Percentiles rank a stretch among this genome's conserved stretches.
These are phyloP conservation scores for Pristionchus japonicus DNA, from an alignment of 2,888 invertebrate species.

Conservation along the genomic window DNA sequence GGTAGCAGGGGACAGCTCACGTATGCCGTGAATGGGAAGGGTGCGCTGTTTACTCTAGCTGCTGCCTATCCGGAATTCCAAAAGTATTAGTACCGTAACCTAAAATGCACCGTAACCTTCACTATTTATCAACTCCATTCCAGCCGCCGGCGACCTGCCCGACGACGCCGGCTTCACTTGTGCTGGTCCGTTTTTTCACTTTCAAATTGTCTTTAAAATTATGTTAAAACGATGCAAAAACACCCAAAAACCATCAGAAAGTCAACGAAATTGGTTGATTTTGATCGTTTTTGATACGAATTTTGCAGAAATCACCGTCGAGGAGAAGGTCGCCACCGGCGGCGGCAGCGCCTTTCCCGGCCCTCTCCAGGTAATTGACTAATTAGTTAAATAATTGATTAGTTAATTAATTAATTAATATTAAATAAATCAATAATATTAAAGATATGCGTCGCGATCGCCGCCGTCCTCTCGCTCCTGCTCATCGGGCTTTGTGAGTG, in stretches of 20 bases:
- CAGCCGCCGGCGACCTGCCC: not conserved
- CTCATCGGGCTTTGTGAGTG: not conserved
- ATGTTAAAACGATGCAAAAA: not conserved
- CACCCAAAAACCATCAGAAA: not conserved
- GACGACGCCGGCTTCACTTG: not conserved
- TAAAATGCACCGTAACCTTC: too few species aligned
- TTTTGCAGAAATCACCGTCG: not conserved
- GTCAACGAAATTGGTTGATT: not conserved
- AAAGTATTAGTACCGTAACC: not conserved
- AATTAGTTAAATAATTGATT: not conserved
- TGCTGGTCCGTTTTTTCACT: not conserved
- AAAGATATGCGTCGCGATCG: not conserved
- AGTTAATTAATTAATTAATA: not conserved
- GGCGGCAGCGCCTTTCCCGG: not conserved
- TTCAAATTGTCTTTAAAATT: too few species aligned
- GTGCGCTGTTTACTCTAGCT: too few species aligned
- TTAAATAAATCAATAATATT: not conserved
- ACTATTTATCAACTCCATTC: too few species aligned
- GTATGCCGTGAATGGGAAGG: too few species aligned
- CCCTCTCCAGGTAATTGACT: not conserved
- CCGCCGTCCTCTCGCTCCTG: not conserved
- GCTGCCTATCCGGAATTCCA: too few species aligned
- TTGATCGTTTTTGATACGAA: too few species aligned
- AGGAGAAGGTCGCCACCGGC: not conserved
- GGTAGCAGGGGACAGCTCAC: too few species aligned